These are phyloP conservation scores for Apoda limacodes DNA, from an alignment of 2,888 invertebrate species.

Conservation along the genomic window DNA sequence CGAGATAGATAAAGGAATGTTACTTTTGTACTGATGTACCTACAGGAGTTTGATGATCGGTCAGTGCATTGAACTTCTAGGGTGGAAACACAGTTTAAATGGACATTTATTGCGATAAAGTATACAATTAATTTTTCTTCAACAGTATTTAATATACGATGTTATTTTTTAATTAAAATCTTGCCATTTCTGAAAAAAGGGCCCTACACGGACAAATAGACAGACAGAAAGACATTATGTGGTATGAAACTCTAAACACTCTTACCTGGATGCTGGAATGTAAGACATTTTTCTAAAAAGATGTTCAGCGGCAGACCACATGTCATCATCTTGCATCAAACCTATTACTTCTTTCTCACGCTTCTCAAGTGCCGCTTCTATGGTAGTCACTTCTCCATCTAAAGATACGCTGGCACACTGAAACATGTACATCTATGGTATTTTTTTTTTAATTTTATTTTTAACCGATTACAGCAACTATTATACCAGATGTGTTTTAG, in stretches of 20 bases:
- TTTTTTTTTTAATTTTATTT: too few relatives aligned
- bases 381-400: conserved; percentile 41
- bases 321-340: conserved; percentile 54
- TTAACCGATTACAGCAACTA: too few relatives aligned
- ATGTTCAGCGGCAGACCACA: conserved; percentile 41
- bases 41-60: too few relatives aligned
- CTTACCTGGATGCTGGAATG: conserved; percentile 46
- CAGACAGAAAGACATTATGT: too few relatives aligned
- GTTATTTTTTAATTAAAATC: not conserved
- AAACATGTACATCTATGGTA: too few relatives aligned
- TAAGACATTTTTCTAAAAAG: conserved; percentile 56
- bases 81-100: conserved; percentile 9
- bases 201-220: too few relatives aligned
- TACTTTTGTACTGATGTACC: too few relatives aligned
- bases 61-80: too few relatives aligned
- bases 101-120: too few relatives aligned
- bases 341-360: conserved; percentile 48
- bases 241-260: not conserved
- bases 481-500: too few relatives aligned
- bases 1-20: too few relatives aligned
- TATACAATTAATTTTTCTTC: conserved; percentile 13
- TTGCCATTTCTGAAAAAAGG: not conserved
- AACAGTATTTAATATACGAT: conserved; percentile 5
- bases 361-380: conserved; percentile 38
- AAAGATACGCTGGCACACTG: conserved; percentile 51